Base-by-base conservation (phyloP, 2,888 invertebrate species). In the Acleris literana region DNA sequence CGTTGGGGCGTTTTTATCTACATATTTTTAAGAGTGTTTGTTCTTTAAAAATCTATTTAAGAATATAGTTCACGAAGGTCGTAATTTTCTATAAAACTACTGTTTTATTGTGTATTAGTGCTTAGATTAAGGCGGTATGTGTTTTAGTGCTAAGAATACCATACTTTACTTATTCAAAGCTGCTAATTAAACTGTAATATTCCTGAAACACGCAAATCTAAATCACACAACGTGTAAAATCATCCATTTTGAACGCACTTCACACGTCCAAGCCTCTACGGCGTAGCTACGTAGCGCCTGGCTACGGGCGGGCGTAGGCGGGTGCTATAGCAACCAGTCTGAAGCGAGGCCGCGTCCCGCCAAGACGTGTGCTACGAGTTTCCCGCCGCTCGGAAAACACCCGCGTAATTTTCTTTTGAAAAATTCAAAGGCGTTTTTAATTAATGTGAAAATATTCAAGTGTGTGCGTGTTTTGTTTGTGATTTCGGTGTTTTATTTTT, bases 291-390 rank as follows among this genome's bases (percentile, higher is more conserved):
- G 82, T 82, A 83, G 82, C 81, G 71, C 76, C 78, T 79, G 77
- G 82, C 84, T 85, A 87, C 86, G 70, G 67, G 43, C 76, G 75
- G 67, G 55, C 76, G 75, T 75, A 72, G 83, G 76, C 87, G 87
- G 89, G 78, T 86, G 86, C 90, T 90, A 90, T 90, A 90, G 90
- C 82, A 88, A 90, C 90, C 88, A 90, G 90, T 90, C 83, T 81
- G 79, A 78, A 80, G 77, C 83, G 83, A 81, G 85, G 78, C 77
- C 78, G 75, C 84, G 78, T 71, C 71, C 78, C 81, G 87, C 87
- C 87, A 87, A 87, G 87, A 88, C 91, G 69, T 63, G 69, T 64
- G 66, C 66, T 66, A 66, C 66, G 56, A 39, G 46, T 48, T 44
- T 17, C 13, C 44, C 46, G 88, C 79, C 70, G 70, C 71, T 64